Base-by-base conservation (phyloP, 2,888 invertebrate species). In the Lasioglossum zephyrum region DNA sequence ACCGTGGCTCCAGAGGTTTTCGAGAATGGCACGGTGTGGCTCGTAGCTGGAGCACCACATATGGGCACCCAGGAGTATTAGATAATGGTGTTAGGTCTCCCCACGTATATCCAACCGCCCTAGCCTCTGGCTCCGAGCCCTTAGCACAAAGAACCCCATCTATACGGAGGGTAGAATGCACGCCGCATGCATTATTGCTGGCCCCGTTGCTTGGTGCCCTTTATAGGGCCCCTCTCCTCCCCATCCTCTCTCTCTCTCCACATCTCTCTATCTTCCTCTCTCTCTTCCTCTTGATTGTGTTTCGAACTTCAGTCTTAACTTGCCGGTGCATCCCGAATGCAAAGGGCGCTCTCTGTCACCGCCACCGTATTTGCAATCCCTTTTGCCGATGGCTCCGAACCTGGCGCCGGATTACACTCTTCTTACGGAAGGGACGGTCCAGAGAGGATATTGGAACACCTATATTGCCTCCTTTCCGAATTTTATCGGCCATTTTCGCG, bases 41-140 rank as follows among this genome's bases (percentile, higher is more conserved):
- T 92, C 93, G 92, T 93, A 92, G 91, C 92, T 90, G 93, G 93
- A 93, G 93, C 88, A 94, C 94, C 94, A 91, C 95, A 95, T 95
- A 95, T 95, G 95, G 94, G 90, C 93, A 92, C 92, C 92, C 92
- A 87, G 91, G 92, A 92, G 94, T 93, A 94, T 94, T 94, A 93
- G 94, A 94, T 94, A 94, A 94, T 94, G 93, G 94, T 92, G 94
- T 94, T 94, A 94, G 92, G 84, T 91, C 89, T 87, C 91, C 90
- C 92, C n/a, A 88, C 88, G 81, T 89, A 74, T 78, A 89, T 88
- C 80, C 89, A 87, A 88, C 85, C 90, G 81, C 85, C 84, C 85
- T 53, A 77, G 81, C 83, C 84, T 85, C 87, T 85, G 84, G 89
- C 81, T 36, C 36, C 66, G 87, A 90, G 89, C 92, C 91, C 91